Evolutionary conservation across 2,888 invertebrate genomes (phyloP).

Genomic region (Hydroisotoma schaefferi): DNA sequence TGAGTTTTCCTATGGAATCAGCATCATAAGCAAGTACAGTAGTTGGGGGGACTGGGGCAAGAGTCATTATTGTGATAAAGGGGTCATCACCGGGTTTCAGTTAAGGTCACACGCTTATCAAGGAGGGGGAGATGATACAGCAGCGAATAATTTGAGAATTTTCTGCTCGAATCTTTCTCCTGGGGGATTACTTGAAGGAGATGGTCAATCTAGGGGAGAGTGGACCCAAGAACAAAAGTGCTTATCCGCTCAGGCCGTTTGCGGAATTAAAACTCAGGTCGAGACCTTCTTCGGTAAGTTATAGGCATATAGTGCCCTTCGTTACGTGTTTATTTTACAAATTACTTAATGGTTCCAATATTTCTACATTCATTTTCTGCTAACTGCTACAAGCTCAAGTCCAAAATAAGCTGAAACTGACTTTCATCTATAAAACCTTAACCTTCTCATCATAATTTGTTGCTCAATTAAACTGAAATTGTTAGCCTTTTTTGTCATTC

Average conservation of each 20-base stretch:
- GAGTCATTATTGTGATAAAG: not conserved
- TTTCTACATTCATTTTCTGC: too few relatives aligned
- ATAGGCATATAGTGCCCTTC: too few relatives aligned
- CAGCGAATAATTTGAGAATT: constrained; percentile 9
- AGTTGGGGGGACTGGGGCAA: constrained; percentile 14
- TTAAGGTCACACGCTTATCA: not conserved
- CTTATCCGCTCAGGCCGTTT: constrained; percentile 13
- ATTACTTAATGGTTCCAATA: too few relatives aligned
- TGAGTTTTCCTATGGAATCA: not conserved
- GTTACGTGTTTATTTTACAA: too few relatives aligned
- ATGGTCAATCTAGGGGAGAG: constrained; percentile 6
- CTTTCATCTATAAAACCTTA: too few relatives aligned
- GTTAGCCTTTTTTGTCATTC: too few relatives aligned
- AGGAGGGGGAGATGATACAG: constrained; percentile 8
- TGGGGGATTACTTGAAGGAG: constrained; percentile 15
- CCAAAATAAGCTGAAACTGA: too few relatives aligned
- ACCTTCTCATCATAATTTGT: too few relatives aligned
- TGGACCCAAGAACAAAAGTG: constrained; percentile 21
- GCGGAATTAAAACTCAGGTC: constrained; percentile 19
- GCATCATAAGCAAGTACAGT: not conserved
- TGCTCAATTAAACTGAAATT: too few relatives aligned
- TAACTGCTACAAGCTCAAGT: too few relatives aligned
- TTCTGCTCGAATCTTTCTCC: constrained; percentile 7
- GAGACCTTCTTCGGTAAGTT: too few relatives aligned
- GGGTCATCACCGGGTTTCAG: constrained; percentile 8